Conservation (phyloP, 1,140 invertebrate species). For the Patella vulgata region DNA sequence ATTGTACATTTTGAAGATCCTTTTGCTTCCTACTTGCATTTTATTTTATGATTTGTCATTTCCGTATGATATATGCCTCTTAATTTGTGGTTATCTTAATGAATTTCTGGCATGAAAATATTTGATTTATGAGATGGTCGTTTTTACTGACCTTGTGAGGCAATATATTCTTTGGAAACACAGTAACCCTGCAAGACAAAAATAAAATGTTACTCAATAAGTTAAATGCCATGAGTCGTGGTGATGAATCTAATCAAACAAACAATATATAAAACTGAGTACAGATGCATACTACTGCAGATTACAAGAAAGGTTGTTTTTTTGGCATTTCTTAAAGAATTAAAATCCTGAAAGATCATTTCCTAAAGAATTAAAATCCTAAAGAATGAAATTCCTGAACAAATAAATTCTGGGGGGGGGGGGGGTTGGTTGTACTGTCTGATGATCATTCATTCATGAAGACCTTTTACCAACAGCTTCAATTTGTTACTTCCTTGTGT, state of each 20-base stretch:
- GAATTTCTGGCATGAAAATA: too few species aligned
- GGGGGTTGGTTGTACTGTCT: too few species aligned
- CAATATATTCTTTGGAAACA: slow-evolving; percentile 51
- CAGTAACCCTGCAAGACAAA: slow-evolving; percentile 49
- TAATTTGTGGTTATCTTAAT: not conserved
- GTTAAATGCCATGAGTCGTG: not conserved
- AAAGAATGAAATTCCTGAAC: too few species aligned
- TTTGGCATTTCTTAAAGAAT: not conserved
- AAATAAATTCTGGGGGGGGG: too few species aligned
- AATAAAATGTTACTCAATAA: not conserved
- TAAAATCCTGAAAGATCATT: not conserved
- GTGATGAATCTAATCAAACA: not conserved
- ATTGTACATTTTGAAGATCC: too few species aligned
- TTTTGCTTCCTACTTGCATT: too few species aligned
- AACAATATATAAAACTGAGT: not conserved
- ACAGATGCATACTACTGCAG: not conserved
- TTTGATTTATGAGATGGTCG: too few species aligned
- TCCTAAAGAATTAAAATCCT: too few species aligned
- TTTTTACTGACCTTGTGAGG: slow-evolving; percentile 52
- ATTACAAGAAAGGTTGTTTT: not conserved
- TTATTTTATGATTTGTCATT: not conserved
- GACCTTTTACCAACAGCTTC: too few species aligned
- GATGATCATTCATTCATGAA: too few species aligned
- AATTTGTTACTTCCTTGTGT: too few species aligned
- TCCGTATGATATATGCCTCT: not conserved